Evolutionary conservation across 2,113 vertebrate genomes (phyloP), one percentile per base, ranked within the genome.

Genomic region (Synodontis membranacea): DNA sequence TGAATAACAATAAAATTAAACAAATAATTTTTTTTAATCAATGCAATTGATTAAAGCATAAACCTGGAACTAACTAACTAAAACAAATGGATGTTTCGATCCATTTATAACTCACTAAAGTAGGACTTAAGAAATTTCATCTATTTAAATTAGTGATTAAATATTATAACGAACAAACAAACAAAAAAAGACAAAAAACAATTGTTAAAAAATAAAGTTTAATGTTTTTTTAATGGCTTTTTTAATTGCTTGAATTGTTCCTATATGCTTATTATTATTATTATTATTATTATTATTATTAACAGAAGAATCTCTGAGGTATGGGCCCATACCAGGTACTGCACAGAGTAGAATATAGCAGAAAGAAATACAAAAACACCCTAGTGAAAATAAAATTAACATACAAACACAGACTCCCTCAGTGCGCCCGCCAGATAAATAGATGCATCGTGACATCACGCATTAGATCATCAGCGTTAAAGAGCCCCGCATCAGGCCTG

Each of bases 391-490:
- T 52, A 84, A 58, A 28, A 31, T 58, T 42, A 39, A 80, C 48
- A 74, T 84, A 75, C 37, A 21, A 28, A 44, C 39, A 31, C 37
- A 12, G 7, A 3, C 8, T 12, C 31, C 23, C n/a, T 28, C 62
- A 46, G 70, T n/a, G 1, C 42, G 79, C 81, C 66, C 52, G 42
- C 25, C 23, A 34, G 54, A 81, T 88, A 75, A 86, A 10, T 56
- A 72, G 23, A 46, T 39, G 54, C 37, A 58, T 80, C 50, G 68
- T 84, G 75, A 84, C 76, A 84, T 50, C 64, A 87, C 68, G 39
- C 25, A 80, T 86, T 82, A 68, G 82, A 68, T 84, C 62, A 80
- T 48, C n/a, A 75, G 62, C 19, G 19, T 56, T 44, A 82, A 75
- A 79, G 66, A 56, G 82, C 86, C 39, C 80, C 80, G 34, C 68